Conservation (phyloP, 2,797 vertebrate species). For the Falco berigora region DNA sequence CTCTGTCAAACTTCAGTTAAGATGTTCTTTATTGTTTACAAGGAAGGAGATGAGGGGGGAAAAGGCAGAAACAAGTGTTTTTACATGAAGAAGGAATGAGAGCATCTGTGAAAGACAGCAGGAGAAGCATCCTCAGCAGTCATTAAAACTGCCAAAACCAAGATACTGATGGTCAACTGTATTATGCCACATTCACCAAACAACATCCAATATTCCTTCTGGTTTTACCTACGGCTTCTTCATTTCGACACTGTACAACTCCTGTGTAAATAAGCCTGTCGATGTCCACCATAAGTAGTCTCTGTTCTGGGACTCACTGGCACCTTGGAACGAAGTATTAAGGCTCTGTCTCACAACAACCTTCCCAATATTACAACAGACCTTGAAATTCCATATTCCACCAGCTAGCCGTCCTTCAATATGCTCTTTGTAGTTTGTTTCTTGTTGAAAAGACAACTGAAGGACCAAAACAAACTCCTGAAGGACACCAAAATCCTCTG, state of each 20-base stretch:
- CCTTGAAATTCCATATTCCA: rapidly evolving
- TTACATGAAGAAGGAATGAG: not conserved
- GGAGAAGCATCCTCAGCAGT: not conserved
- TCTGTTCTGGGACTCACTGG: not conserved
- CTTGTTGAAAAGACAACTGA: not conserved
- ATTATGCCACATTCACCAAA: not conserved
- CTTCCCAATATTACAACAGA: not conserved
- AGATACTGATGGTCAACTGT: not conserved
- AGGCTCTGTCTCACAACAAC: not conserved
- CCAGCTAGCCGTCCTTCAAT: not conserved
- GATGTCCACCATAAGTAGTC: not conserved
- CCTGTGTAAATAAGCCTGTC: not conserved
- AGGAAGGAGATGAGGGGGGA: not conserved
- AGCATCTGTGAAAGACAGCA: rapidly evolving
- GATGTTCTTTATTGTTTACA: not conserved
- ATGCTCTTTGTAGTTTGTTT: not conserved
- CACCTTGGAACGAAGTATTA: not conserved
- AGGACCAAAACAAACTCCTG: not conserved
- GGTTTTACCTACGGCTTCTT: not conserved
- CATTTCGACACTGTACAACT: not conserved
- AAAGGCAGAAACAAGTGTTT: not conserved
- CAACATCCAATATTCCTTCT: not conserved
- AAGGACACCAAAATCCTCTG: not conserved
- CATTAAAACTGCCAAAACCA: not conserved
- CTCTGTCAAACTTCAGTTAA: not conserved